A percentile compares a stretch with the other conserved stretches of the same genome.
Evolutionary conservation across 64 coral and sea anemone species (phyloP).

Genomic region (Pocillopora damicornis): DNA sequence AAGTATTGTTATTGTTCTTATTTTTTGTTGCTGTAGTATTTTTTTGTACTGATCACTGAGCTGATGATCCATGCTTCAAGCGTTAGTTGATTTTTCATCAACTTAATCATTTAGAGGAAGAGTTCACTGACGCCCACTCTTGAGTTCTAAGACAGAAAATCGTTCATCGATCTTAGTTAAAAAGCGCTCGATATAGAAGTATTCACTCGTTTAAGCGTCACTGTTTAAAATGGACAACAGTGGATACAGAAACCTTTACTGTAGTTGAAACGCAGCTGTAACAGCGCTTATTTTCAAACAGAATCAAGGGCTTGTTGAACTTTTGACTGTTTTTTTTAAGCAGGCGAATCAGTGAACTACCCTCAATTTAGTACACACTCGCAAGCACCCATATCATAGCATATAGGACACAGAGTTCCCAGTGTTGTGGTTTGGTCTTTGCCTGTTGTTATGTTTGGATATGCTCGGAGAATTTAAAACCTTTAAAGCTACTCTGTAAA

Average conservation of each 20-base stretch:
- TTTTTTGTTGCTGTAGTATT: neutral
- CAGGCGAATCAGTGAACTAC: neutral
- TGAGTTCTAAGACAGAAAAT: slow-evolving; percentile 7
- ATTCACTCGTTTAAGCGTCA: neutral
- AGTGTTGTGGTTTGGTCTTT: slow-evolving; percentile 18
- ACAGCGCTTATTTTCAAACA: slow-evolving; percentile 17
- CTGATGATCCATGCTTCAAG: slow-evolving; percentile 3
- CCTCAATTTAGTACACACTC: neutral
- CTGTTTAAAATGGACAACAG: slow-evolving; percentile 2
- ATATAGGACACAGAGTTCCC: slow-evolving; percentile 1
- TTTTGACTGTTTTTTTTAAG: neutral
- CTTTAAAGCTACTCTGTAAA: slow-evolving; percentile 17
- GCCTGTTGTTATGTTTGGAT: neutral
- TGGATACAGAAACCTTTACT: neutral
- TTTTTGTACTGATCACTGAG: neutral
- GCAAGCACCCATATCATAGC: slow-evolving; percentile 7
- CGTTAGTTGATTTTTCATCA: slow-evolving; percentile 12
- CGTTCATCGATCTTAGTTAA: slow-evolving; percentile 2
- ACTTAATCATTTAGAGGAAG: slow-evolving; percentile 25
- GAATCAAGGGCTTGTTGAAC: slow-evolving; percentile 5
- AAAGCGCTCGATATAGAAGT: neutral
- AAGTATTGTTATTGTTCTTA: neutral
- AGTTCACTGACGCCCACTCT: slow-evolving; percentile 12
- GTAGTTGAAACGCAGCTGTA: slow-evolving; percentile 2
- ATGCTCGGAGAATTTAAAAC: slow-evolving; percentile 6